Evolutionary conservation across 2,797 vertebrate species (phyloP).

Genomic region (Trematomus bernacchii): DNA sequence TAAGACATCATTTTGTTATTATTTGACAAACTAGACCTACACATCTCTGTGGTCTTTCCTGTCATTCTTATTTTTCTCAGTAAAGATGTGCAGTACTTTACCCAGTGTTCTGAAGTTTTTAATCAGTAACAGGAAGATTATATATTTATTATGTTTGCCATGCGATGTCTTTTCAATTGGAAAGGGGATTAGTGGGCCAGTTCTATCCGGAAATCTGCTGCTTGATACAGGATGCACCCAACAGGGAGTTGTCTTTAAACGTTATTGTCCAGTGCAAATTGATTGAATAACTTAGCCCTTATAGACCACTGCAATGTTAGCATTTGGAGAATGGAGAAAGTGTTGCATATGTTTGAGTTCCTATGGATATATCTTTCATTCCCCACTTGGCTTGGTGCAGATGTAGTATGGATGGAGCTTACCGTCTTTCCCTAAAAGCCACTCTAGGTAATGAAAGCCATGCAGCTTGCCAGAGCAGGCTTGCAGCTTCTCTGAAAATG

Average conservation of each 20-base stretch:
- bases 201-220: constrained; percentile 47
- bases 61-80: constrained; percentile 15
- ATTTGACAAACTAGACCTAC: neutral
- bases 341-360: constrained; percentile 45
- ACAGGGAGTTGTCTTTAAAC: constrained; percentile 32
- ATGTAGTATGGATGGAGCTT: constrained; percentile 60
- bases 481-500: constrained; percentile 69
- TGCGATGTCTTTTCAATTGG: constrained; percentile 37
- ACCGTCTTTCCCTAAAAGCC: constrained; percentile 76
- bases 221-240: constrained; percentile 43
- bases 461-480: constrained; percentile 74
- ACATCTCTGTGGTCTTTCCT: constrained; percentile 10
- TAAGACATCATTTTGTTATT: constrained; percentile 1
- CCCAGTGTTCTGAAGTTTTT: constrained; percentile 36
- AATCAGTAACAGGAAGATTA: constrained; percentile 60
- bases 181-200: constrained; percentile 54
- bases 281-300: constrained; percentile 47
- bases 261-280: constrained; percentile 40
- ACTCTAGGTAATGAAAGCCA: constrained; percentile 85
- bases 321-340: constrained; percentile 50
- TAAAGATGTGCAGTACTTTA: constrained; percentile 15
- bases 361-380: constrained; percentile 65
- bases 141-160: neutral
- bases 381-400: constrained; percentile 66
- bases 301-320: constrained; percentile 38